These are phyloP conservation scores for Saxicola maurus DNA, from an alignment of 2,797 vertebrate genomes.

Conservation along the genomic window DNA sequence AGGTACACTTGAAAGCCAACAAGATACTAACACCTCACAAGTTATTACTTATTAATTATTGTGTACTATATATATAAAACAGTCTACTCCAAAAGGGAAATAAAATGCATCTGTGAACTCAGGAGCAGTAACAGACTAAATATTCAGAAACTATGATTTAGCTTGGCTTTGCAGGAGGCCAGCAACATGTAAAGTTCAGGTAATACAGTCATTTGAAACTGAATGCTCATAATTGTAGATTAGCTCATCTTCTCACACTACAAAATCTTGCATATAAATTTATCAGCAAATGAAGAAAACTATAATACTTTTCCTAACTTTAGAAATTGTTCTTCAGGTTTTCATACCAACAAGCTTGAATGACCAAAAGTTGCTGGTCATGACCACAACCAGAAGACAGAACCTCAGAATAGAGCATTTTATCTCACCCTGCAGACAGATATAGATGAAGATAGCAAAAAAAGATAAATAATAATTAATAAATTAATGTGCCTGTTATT, in stretches of 20 bases:
- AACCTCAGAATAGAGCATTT: background rate
- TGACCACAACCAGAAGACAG: background rate
- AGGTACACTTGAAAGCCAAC: background rate
- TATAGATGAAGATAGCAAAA: background rate
- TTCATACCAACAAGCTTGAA: background rate
- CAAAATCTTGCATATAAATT: background rate
- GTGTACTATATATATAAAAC: background rate
- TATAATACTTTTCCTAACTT: background rate
- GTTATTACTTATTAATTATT: background rate
- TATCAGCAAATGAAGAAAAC: background rate
- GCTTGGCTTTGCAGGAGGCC: background rate
- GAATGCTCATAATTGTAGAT: rapidly evolving
- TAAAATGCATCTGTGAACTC: background rate
- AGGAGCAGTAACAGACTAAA: background rate
- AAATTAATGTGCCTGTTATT: background rate
- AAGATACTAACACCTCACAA: background rate
- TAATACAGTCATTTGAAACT: background rate
- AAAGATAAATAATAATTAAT: background rate
- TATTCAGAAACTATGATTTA: background rate
- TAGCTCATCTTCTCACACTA: background rate
- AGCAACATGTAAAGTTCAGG: background rate
- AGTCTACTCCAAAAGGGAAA: background rate
- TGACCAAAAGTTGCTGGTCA: background rate
- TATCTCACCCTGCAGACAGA: background rate
- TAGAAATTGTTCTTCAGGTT: background rate